Base-by-base conservation (phyloP, 2,797 vertebrate genomes). In the Anguilla obscura region DNA sequence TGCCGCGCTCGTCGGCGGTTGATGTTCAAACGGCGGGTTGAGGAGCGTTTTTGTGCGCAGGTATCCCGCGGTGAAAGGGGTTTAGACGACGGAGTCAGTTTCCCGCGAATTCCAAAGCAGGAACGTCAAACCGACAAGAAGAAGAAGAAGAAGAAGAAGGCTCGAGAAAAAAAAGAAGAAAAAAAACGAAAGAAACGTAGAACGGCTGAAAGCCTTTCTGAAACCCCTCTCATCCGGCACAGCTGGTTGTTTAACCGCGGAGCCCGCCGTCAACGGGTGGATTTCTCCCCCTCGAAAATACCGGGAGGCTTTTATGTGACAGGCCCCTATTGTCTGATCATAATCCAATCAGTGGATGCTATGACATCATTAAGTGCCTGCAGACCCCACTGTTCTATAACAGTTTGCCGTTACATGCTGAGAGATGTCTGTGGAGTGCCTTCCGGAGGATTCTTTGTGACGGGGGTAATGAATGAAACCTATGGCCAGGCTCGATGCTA, bases 81-180 rank as follows among this genome's bases (percentile, higher is more conserved):
- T 93, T 91, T 92, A 94, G 93, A 95, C 95, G 95, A 94, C 94
- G 92, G 92, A 95, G 95, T 95, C 94, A 95, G 95, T 95, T 95
- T 95, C 94, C 94, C 94, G 93, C 93, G 91, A 94, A 93, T 94
- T 93, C 94, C 92, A 92, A 91, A 93, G 94, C 94, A 92, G 91
- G 48, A 92, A 93, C n/a, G 60, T n/a, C 10, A 36, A 92, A 90
- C 91, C 90, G 18, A 90, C 90, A 45, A 84, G 91, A 85, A 88
- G 92, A 93, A 94, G 92, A 94, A 93, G 93, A 93, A 93, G 56
- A 21, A 7, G 52, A 45, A 7, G 52, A 45, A 50, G 27, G 48
- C 30, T 50, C 9, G 50, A 50, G 94, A 94, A 93, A 93, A 93
- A 94, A 93, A 93, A 93, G 92, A 36, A 36, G 36, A 36, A 36